These are phyloP conservation scores for Dastarcus helophoroides DNA, from an alignment of 2,888 invertebrate species.

Conservation along the genomic window DNA sequence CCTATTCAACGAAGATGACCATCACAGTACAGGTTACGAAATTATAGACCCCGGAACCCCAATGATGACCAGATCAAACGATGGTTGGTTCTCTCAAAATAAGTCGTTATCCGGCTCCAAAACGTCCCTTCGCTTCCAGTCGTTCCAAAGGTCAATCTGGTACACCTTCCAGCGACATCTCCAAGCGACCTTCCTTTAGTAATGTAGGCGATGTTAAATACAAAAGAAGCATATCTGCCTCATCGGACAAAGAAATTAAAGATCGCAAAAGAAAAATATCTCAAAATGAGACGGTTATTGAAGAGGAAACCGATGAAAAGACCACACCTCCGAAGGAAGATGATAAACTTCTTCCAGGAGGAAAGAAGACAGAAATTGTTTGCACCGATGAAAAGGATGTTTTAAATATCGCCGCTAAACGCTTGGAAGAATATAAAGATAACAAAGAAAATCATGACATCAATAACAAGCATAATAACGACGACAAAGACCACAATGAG, in stretches of 20 bases:
- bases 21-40: conserved; percentile 50
- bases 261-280: conserved; percentile 17
- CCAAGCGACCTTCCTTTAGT: conserved; percentile 29
- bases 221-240: conserved; percentile 15
- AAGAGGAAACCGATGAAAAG: conserved; percentile 16
- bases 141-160: conserved; percentile 18
- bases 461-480: conserved; percentile 13
- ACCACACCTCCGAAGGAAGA: conserved; percentile 9
- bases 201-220: conserved; percentile 23
- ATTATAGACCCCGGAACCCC: conserved; percentile 55
- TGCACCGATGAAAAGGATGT: conserved; percentile 42
- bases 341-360: not conserved
- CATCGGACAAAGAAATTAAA: conserved; percentile 14
- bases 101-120: conserved; percentile 28
- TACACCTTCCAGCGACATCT: conserved; percentile 32
- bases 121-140: conserved; percentile 34
- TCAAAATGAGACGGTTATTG: conserved; percentile 19
- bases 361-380: too few species aligned
- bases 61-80: conserved; percentile 53
- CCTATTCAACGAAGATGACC: conserved; percentile 51
- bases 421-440: conserved; percentile 39
- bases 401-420: conserved; percentile 43
- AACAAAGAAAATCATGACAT: conserved; percentile 11
- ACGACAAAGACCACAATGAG: conserved; percentile 10
- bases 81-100: conserved; percentile 46